Evolutionary conservation across 2,797 vertebrate species (phyloP).

Genomic region (Clamator glandarius): DNA sequence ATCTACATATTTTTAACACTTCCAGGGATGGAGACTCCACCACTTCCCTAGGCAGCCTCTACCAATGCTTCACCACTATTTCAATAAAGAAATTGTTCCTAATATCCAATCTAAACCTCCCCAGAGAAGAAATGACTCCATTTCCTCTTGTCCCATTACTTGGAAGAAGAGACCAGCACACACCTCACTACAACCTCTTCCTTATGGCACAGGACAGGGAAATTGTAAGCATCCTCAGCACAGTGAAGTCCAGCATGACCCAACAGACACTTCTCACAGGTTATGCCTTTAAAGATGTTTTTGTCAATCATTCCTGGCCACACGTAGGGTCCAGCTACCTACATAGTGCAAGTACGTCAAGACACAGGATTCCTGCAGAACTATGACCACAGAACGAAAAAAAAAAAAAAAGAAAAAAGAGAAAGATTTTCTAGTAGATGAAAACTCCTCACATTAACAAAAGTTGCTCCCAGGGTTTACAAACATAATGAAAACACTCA

Average conservation of each 20-base stretch:
- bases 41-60: no score
- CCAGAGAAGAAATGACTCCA: no score
- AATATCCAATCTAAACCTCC: no score
- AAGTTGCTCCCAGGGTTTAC: background rate
- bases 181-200: no score
- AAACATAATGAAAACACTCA: background rate
- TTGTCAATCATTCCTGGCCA: background rate
- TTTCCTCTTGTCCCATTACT: no score
- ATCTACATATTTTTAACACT: no score
- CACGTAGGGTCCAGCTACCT: background rate
- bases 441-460: background rate
- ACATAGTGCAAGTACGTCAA: background rate
- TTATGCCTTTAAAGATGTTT: background rate
- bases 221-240: background rate
- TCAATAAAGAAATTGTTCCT: no score
- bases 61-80: no score
- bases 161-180: no score
- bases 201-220: background rate
- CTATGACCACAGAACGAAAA: background rate
- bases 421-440: background rate
- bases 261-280: background rate
- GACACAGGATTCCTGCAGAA: background rate
- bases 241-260: background rate
- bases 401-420: background rate
- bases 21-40: no score